Evolutionary conservation across 2,797 vertebrate genomes (phyloP).

Genomic region (Bradypus variegatus): DNA sequence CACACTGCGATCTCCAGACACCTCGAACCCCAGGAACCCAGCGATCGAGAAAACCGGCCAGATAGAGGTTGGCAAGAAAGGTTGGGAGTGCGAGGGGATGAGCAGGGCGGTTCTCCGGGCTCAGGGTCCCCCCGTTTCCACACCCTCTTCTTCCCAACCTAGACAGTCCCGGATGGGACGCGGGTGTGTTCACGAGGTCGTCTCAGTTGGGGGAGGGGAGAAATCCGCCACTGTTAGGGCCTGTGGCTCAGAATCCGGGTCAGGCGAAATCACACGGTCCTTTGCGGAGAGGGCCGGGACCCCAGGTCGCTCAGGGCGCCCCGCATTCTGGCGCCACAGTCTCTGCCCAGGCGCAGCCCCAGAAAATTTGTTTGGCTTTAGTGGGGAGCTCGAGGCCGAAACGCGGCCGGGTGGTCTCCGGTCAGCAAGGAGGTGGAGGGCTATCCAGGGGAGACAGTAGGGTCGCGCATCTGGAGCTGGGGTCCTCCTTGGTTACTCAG

Average conservation of each 20-base stretch:
- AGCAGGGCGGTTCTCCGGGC: neutral
- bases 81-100: neutral
- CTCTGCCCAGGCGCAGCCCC: neutral
- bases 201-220: neutral
- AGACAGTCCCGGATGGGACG: neutral
- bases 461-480: neutral
- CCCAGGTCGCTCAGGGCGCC: neutral
- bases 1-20: neutral
- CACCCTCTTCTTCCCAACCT: neutral
- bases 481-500: neutral
- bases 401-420: neutral
- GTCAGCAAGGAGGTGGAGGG: neutral
- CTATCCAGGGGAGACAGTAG: neutral
- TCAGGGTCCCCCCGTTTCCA: neutral
- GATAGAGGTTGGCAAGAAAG: neutral
- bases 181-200: neutral
- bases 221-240: neutral
- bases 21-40: neutral
- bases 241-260: slow-evolving; percentile 50
- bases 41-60: neutral
- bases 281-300: neutral
- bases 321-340: neutral
- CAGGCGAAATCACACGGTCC: slow-evolving; percentile 46
- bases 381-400: neutral
- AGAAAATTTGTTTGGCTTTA: slow-evolving; percentile 29